Base-by-base conservation (phyloP, 2,888 invertebrate genomes). In the Stegana nigrithorax region DNA sequence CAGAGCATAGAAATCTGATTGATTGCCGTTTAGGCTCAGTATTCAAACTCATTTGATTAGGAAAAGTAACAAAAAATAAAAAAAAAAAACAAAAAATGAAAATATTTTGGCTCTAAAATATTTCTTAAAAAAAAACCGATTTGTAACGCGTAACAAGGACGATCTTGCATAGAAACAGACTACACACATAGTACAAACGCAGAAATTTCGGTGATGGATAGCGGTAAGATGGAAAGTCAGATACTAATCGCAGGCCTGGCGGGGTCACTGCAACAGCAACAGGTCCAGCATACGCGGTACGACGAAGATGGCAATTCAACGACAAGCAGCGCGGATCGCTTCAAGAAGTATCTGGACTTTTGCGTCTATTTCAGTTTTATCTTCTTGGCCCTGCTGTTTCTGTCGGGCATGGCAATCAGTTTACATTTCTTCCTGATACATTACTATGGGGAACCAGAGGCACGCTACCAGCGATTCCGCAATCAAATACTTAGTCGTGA, bases 281-380 rank as follows among this genome's bases (percentile, higher is more conserved):
- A 19, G 12, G 2, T 45, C 4, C 23, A 45, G 7, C 45, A 12
- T 3, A 1, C 4, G 4, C 45, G 45, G 2, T 12, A 1, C 10
- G 17, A 2, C 19, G 5, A 26, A 14, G 27, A 17, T 14, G 39
- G 6, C 14, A 39, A 2, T 2, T 14, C 4, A n/a, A 14, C 39
- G 5, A 3, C 3, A 10, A 4, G 39, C 14, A 4, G 39, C 39
- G 2, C 2, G 2, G 14, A n/a, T 12, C 27, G 10, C 14, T 8
- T 0, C 51, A 51, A 6, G 8, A 6, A 10, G 1, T 51, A 8
- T 27, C 10, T 14, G 4, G 21, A 19, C 2, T 5, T 63, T 2
- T 78, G 67, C n/a, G 59, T 67, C 47, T 71, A 74, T n/a, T 8
- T 67, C 4, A 63, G 60, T 19, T 26, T 78, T 26, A 56, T 67